Conservation (phyloP, 2,113 vertebrate genomes). For the Tetrax tetrax region DNA sequence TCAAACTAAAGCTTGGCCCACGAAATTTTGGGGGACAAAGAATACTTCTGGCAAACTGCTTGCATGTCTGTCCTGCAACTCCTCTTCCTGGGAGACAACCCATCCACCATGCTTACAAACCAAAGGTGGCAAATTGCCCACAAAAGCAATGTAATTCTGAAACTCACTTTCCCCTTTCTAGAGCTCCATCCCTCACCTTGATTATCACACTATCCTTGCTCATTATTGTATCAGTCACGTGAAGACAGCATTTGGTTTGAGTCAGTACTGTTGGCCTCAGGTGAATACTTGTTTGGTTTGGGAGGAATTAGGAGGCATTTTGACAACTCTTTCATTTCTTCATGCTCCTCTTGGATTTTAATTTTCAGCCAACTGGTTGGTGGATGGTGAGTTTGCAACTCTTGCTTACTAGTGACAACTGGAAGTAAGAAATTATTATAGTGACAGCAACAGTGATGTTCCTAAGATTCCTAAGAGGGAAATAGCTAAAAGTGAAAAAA, state of each 20-base stretch:
- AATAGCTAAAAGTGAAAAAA: not conserved
- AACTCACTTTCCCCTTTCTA: not conserved
- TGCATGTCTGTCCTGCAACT: not conserved
- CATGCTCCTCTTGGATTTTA: constrained; percentile 70
- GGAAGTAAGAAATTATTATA: constrained; percentile 50
- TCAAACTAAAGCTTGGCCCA: not conserved
- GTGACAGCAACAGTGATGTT: constrained; percentile 28
- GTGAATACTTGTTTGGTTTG: constrained; percentile 64
- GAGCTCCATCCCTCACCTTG: not conserved
- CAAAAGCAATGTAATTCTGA: not conserved
- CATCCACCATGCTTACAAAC: not conserved
- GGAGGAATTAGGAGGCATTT: constrained; percentile 63
- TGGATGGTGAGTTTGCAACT: constrained; percentile 66
- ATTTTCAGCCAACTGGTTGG: constrained; percentile 68
- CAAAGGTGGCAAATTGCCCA: not conserved
- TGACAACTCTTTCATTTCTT: constrained; percentile 71
- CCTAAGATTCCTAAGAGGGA: constrained; percentile 34
- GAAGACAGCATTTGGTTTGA: constrained; percentile 39
- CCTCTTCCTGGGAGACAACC: not conserved
- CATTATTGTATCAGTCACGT: not conserved
- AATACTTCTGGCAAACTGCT: not conserved
- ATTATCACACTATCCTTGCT: not conserved
- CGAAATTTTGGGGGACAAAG: not conserved
- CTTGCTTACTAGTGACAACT: constrained; percentile 67
- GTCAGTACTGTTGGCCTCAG: constrained; percentile 39